phyloP scores from a whole-genome alignment of 1,140 invertebrate genomes.

The Aphis gossypii region DNA sequence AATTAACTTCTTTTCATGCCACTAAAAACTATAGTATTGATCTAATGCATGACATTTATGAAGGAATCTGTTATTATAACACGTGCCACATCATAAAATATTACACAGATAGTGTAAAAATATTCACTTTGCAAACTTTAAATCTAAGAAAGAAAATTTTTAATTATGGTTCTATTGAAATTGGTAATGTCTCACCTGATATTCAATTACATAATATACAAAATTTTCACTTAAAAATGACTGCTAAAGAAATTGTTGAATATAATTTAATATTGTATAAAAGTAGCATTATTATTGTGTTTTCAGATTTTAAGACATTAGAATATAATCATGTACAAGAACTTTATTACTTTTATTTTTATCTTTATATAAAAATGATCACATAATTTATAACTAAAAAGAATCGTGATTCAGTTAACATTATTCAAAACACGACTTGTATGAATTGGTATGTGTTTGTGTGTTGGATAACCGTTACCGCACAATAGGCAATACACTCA shows the following conservation, averaged over 20 bases:
- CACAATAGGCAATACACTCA: no score
- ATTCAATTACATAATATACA: neutral
- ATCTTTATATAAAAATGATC: no score
- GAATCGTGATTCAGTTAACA: no score
- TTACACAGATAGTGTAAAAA: neutral
- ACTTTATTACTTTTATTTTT: no score
- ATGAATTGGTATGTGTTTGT: no score
- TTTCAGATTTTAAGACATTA: no score
- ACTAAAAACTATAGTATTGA: neutral
- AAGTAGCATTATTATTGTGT: no score
- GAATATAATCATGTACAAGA: no score
- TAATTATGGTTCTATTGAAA: neutral
- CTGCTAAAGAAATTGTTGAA: neutral
- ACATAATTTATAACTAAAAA: no score
- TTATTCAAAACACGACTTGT: no score
- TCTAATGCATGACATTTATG: neutral
- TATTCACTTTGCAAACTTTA: neutral
- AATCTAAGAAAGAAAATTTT: neutral
- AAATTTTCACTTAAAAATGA: constrained; percentile 7
- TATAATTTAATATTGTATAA: no score
- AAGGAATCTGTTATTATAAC: neutral
- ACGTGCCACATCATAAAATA: neutral
- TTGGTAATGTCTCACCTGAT: neutral
- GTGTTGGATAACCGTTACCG: no score
- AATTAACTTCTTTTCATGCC: neutral